A percentile compares a stretch with the other conserved stretches of the same genome.
Conservation (phyloP, 2,888 invertebrate species). For the Diaphora mendica region DNA sequence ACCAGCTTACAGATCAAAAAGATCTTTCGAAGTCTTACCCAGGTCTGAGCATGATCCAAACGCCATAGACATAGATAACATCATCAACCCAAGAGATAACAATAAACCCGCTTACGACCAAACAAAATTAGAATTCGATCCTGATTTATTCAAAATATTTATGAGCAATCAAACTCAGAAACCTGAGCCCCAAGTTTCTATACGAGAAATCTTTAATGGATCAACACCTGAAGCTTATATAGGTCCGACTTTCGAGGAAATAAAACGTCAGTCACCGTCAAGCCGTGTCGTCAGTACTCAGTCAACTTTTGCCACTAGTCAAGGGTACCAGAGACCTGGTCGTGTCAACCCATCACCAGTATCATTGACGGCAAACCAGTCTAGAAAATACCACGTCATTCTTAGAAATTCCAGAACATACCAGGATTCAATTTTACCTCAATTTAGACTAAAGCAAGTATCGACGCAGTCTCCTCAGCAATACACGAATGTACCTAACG, state of each 20-base stretch:
- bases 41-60: slow-evolving; percentile 6
- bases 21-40: not conserved
- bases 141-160: slow-evolving; percentile 4
- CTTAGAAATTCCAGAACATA: slow-evolving; percentile 6
- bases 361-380: slow-evolving; percentile 6
- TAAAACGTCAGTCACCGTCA: not conserved
- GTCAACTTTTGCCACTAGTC: not conserved
- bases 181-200: not conserved
- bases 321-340: not conserved
- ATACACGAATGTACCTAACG: not conserved
- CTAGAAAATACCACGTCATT: not conserved
- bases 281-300: not conserved
- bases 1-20: not conserved
- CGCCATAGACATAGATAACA: not conserved
- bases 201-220: not conserved
- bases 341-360: slow-evolving; percentile 1
- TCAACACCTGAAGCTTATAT: not conserved
- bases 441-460: not conserved
- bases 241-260: not conserved
- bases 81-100: not conserved
- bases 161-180: not conserved
- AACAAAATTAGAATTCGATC: slow-evolving; percentile 1
- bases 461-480: not conserved
- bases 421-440: not conserved
- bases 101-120: not conserved